Percentiles rank a stretch among this genome's conserved stretches.
phyloP scores from a whole-genome alignment of 2,888 invertebrate genomes.

The Isotomurus palustris region DNA sequence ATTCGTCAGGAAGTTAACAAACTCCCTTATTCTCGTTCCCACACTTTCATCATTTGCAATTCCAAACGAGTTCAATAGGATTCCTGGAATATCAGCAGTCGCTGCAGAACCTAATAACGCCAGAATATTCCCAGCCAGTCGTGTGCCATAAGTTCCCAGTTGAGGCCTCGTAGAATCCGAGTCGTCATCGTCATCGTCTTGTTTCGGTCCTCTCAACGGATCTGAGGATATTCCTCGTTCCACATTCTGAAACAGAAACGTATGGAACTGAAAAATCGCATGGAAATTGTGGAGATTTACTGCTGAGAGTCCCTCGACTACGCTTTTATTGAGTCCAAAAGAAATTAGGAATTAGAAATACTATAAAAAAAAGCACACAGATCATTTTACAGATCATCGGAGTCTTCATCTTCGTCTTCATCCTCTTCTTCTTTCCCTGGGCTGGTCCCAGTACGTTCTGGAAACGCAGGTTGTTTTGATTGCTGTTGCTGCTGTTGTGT shows the following conservation, averaged over 20 bases:
- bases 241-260: background rate
- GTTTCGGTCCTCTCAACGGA: background rate
- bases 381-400: too few relatives aligned
- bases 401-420: conserved; percentile 4
- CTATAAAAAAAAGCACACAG: background rate
- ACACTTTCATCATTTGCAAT: background rate
- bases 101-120: conserved; percentile 15
- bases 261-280: too few relatives aligned
- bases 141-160: conserved; percentile 20
- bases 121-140: conserved; percentile 24
- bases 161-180: background rate
- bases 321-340: background rate
- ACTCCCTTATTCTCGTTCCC: background rate
- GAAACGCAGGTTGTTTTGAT: background rate
- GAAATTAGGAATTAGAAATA: background rate
- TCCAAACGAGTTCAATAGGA: conserved; percentile 17
- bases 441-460: background rate
- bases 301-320: background rate
- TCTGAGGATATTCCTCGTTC: background rate
- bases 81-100: conserved; percentile 22
- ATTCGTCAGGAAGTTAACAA: background rate
- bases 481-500: background rate
- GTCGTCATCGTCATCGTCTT: conserved; percentile 8
- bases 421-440: conserved; percentile 5
- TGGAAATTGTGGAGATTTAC: too few relatives aligned